These are phyloP conservation scores for Leptocoma aspasia DNA, from an alignment of 2,113 vertebrate genomes.

Conservation along the genomic window DNA sequence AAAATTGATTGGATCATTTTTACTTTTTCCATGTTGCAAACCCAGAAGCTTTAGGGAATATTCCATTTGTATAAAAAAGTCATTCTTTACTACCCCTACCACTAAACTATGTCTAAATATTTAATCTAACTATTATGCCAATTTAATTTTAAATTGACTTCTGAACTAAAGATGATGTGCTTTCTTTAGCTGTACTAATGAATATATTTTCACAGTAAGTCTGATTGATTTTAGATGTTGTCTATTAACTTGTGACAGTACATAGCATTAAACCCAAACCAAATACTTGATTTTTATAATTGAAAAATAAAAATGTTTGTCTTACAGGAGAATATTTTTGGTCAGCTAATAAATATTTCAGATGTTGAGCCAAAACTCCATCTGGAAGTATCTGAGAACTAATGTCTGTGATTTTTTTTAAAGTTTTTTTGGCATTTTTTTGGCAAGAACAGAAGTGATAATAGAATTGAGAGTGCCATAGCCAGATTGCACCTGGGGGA, in stretches of 20 bases:
- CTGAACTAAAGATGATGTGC: neutral
- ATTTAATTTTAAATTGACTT: neutral
- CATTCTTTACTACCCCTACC: neutral
- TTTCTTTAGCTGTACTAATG: neutral
- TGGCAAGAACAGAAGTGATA: slow-evolving; percentile 9
- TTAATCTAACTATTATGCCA: neutral
- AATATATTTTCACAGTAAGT: neutral
- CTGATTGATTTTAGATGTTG: neutral
- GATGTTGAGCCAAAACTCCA: neutral
- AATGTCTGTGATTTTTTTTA: neutral
- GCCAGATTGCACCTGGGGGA: neutral
- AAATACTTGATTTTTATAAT: neutral
- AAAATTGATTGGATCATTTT: neutral
- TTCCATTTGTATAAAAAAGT: neutral
- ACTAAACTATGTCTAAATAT: neutral
- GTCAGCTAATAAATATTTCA: slow-evolving; percentile 30
- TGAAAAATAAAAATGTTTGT: neutral
- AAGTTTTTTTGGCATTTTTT: neutral
- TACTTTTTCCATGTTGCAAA: neutral
- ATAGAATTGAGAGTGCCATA: neutral
- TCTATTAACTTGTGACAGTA: neutral
- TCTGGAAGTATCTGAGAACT: neutral
- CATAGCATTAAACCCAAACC: neutral
- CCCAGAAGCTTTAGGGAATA: neutral
- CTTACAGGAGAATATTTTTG: neutral